Base-by-base conservation (phyloP, 2,797 vertebrate species). In the Siniperca undulata region DNA sequence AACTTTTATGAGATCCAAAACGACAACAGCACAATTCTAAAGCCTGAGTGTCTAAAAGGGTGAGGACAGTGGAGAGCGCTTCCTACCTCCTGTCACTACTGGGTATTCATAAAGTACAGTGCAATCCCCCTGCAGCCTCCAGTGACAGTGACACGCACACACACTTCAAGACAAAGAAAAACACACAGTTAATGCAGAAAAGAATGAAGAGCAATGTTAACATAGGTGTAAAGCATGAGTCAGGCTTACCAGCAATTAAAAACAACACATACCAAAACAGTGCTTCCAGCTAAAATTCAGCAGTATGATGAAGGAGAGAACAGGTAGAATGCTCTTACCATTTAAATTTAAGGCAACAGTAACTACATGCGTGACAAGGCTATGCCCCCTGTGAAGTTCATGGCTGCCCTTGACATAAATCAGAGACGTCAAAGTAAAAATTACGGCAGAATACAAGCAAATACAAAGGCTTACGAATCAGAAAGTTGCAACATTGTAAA, bases 51-150 rank as follows among this genome's bases (percentile, higher is more conserved):
- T 85, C 70, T 79, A 75, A 84, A 74, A 83, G 65, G 74, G 74
- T 66, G 58, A 72, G 62, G 78, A 81, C 53, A 75, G 83, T 10
- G 58, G 69, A 75, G 76, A 74, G 65, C 65, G 69, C 77, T 65
- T 85, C 75, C 85, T 42, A 71, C 81, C 36, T 78, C 81, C 71
- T 88, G 88, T 91, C 86, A 89, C 82, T 82, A 78, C 70, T 58
- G 64, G 42, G 74, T 70, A 84, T 78, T 86, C 74, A 86, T 42
- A n/a, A 64, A 78, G 58, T 58, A 68, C 40, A 84, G 58, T 84
- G 66, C 36, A 58, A 77, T 76, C 24, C 30, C 73, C 71, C 70
- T 42, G 65, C 77, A 82, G 86, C 76, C 67, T 73, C 46, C 55
- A 70, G n/a, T 74, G 74, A 78, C 81, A 78, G 30, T n/a, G n/a